Base-by-base conservation (phyloP, 2,113 vertebrate species). In the Oostethus manadensis region DNA sequence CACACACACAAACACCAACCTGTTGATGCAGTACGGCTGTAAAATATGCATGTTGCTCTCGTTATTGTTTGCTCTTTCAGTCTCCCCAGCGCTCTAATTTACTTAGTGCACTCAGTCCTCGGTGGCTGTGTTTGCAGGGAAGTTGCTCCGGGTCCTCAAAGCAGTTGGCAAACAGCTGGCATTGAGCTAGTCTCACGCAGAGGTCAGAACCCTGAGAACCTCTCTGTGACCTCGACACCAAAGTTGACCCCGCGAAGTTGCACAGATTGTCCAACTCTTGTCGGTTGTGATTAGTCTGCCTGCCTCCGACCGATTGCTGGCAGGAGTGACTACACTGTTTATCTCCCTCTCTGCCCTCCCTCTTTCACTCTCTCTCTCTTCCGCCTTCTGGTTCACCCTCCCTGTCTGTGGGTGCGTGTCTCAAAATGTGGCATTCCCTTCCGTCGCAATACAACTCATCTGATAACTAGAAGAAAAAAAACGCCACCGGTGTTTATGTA, bases 21-120 rank as follows among this genome's bases (percentile, higher is more conserved):
- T 89, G 86, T 88, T 88, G 78, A 89, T 86, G 84, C 83, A 88
- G 65, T 82, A 85, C 0, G 83, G 81, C 69, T 87, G 87, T 46
- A 87, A 49, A 62, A 89, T 84, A 76, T 88, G 86, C 86, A 87
- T 89, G 77, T 20, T 79, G 78, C 48, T 64, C 48, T 47, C 40
- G 59, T 20, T 58, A 35, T 60, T 62, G 63, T 17, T 48, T 26
- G 68, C 70, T 46, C 47, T 40, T 63, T 47, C 66, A 68, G 66
- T 60, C 46, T 56, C 60, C 38, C n/a, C 33, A 3, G 40, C 18
- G 20, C 26, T 57, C 46, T 4, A 14, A 16, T 4, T 8, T 45
- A 47, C 33, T 45, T 46, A 51, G 33, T 18, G n/a, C 56, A 67
- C 11, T 54, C 51, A 51, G 55, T 69, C 57, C 62, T 22, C 6